Conservation (phyloP, 2,113 vertebrate species). For the Piaya cayana region DNA sequence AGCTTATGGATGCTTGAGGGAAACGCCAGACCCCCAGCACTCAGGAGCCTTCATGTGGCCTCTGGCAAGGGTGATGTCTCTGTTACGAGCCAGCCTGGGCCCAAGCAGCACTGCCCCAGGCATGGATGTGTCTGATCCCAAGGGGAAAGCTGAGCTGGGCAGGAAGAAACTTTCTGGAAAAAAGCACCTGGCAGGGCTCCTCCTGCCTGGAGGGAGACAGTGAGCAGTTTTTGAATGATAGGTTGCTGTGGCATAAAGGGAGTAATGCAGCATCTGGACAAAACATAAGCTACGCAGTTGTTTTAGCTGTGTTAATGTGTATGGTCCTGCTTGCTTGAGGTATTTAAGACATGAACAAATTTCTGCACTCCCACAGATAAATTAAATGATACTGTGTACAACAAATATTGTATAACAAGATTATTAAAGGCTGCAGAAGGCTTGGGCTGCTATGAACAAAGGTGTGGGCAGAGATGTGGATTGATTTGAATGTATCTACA, state of each 20-base stretch:
- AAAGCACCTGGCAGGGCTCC: background rate
- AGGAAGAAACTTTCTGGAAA: background rate
- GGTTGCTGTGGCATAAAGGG: background rate
- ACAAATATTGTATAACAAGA: slow-evolving; percentile 15
- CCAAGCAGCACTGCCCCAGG: background rate
- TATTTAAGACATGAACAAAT: background rate
- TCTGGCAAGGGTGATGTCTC: background rate
- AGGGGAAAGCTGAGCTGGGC: background rate
- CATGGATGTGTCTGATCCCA: accelerated
- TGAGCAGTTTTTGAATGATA: background rate
- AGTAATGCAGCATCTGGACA: background rate
- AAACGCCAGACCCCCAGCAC: background rate
- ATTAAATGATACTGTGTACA: background rate
- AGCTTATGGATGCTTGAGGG: background rate
- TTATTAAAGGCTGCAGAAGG: slow-evolving; percentile 5
- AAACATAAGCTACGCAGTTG: background rate
- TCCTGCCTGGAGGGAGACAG: background rate
- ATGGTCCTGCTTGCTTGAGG: background rate
- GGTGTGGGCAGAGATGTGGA: slow-evolving; percentile 13
- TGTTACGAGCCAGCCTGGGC: background rate
- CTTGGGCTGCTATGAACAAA: background rate
- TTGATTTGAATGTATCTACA: background rate
- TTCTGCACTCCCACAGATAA: background rate
- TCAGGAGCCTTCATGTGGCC: background rate
- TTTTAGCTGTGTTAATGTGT: background rate